Conservation (phyloP, 2,888 invertebrate genomes). For the Clivina fossor region DNA sequence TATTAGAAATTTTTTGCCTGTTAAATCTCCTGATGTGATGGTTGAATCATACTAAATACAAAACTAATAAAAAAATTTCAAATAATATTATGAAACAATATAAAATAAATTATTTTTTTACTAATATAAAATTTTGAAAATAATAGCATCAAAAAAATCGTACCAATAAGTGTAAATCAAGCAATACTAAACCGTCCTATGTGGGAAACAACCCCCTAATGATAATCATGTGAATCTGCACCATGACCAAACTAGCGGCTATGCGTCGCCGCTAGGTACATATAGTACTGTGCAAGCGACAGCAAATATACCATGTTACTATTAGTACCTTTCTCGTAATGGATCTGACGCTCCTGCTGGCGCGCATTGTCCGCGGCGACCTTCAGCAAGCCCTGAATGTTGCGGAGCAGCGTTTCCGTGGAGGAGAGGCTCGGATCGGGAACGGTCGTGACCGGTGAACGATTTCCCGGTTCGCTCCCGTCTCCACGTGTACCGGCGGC, state of each 20-base stretch:
- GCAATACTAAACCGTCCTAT: no score
- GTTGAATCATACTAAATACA: no score
- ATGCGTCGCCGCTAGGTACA: slow-evolving; percentile 55
- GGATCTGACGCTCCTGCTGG: slow-evolving; percentile 93
- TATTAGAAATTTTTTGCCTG: no score
- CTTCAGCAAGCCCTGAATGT: slow-evolving; percentile 93
- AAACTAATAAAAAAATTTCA: no score
- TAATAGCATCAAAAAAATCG: no score
- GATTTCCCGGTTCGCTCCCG: no score
- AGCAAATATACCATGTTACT: slow-evolving; percentile 56
- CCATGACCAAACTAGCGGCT: slow-evolving; percentile 49
- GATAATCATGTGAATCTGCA: slow-evolving; percentile 26
- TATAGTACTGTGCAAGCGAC: slow-evolving; percentile 54
- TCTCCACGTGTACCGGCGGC: slow-evolving; percentile 53
- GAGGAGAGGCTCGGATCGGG: slow-evolving; percentile 71
- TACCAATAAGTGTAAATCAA: no score
- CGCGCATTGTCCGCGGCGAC: slow-evolving; percentile 97
- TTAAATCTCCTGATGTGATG: no score
- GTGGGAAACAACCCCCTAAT: no score
- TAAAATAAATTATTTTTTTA: no score
- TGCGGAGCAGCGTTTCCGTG: slow-evolving; percentile 90
- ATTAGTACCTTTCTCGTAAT: slow-evolving; percentile 91
- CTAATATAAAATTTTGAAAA: no score
- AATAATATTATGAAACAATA: no score
- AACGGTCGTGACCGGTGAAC: slow-evolving; percentile 55